These are phyloP conservation scores for Semnornis frantzii DNA, from an alignment of 2,113 vertebrate species.

Conservation along the genomic window DNA sequence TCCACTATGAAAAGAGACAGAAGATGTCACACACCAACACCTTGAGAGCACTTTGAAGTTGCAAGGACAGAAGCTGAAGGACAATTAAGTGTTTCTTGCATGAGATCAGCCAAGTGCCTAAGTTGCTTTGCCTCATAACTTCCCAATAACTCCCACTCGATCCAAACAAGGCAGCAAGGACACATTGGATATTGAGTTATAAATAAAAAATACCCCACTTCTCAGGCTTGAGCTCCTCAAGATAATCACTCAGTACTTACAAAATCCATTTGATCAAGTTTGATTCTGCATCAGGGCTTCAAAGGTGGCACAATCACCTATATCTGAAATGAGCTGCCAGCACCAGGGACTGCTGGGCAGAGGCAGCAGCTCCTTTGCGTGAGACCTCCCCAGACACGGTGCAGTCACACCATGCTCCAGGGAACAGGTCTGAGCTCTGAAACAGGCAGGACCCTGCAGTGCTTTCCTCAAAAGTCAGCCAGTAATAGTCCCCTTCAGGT, in stretches of 20 bases:
- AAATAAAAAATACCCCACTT: not conserved
- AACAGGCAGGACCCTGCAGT: not conserved
- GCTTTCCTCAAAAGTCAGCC: not conserved
- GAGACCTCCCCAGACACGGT: not conserved
- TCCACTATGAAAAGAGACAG: not conserved
- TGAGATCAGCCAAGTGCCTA: not conserved
- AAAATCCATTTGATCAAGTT: not conserved
- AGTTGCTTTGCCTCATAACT: not conserved
- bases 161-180: not conserved
- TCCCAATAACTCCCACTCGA: not conserved
- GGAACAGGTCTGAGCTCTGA: not conserved
- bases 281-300: not conserved
- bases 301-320: not conserved
- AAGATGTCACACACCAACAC: not conserved
- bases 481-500: not conserved
- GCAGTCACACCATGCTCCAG: not conserved
- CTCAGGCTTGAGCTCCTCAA: not conserved
- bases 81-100: not conserved
- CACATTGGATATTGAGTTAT: not conserved
- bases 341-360: accelerated
- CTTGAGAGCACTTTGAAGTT: not conserved
- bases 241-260: not conserved
- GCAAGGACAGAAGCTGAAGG: not conserved
- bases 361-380: not conserved
- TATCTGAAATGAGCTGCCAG: not conserved